These are phyloP conservation scores for Balearica regulorum DNA, from an alignment of 2,797 vertebrate species.

Conservation along the genomic window DNA sequence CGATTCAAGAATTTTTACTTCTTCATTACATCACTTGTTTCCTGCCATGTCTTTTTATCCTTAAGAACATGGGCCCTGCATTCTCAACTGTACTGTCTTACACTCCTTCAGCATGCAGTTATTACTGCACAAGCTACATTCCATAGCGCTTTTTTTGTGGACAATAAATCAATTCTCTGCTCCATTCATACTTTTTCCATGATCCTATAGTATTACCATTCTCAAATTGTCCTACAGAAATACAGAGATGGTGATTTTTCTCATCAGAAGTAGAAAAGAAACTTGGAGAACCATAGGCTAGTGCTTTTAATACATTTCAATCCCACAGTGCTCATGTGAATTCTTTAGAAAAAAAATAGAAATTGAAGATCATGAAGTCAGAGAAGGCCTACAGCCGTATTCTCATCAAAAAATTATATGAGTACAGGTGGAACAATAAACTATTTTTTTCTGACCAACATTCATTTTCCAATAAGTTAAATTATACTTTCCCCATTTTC, in stretches of 20 bases:
- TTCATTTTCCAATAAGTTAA: neutral
- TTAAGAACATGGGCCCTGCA: neutral
- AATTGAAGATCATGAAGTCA: neutral
- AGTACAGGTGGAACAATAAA: neutral
- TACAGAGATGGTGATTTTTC: neutral
- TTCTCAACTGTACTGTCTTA: neutral
- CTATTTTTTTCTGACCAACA: neutral
- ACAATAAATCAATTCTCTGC: neutral
- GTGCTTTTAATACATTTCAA: neutral
- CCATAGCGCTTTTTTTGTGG: neutral
- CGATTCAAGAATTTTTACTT: neutral
- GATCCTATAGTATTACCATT: neutral
- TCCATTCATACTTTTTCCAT: neutral
- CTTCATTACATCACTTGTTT: neutral
- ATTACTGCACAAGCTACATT: neutral
- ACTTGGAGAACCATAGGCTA: neutral
- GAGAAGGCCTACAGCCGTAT: neutral
- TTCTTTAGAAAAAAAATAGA: neutral
- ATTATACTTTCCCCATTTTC: neutral
- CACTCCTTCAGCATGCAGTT: neutral
- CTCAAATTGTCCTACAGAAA: neutral
- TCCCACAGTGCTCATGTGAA: neutral
- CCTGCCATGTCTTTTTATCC: neutral
- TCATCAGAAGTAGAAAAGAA: neutral
- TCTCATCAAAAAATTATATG: neutral